These are phyloP conservation scores for Procavia capensis DNA, from an alignment of 2,113 vertebrate genomes.

Conservation along the genomic window DNA sequence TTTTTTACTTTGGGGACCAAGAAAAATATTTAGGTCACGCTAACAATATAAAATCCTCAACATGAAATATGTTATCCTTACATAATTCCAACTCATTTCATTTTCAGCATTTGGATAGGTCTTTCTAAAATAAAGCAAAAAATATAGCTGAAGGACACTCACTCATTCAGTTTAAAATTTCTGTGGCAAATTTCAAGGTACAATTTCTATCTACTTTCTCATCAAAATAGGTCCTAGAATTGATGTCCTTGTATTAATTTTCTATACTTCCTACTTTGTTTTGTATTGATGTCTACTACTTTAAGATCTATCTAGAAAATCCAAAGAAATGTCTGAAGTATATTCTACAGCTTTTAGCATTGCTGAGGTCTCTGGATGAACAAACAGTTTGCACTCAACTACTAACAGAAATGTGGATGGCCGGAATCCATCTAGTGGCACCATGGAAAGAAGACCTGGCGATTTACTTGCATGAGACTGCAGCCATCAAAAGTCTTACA, in stretches of 20 bases:
- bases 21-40: slow-evolving; percentile 30
- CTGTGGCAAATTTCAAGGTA: slow-evolving; percentile 56
- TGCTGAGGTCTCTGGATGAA: not conserved
- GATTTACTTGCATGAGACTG: not conserved
- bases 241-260: not conserved
- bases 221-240: not conserved
- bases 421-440: not conserved
- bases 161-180: slow-evolving; percentile 23
- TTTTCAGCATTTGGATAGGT: slow-evolving; percentile 63
- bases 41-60: slow-evolving; percentile 54
- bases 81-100: slow-evolving; percentile 12
- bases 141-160: not conserved
- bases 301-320: slow-evolving; percentile 32
- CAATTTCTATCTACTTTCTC: not conserved
- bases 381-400: not conserved
- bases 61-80: slow-evolving; percentile 31
- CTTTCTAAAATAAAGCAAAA: slow-evolving; percentile 49
- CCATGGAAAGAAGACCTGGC: not conserved
- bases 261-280: not conserved
- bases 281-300: not conserved
- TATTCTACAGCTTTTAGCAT: not conserved
- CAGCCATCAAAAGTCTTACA: not conserved
- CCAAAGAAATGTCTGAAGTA: not conserved
- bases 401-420: not conserved
- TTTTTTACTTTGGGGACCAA: not conserved